Base-by-base conservation (phyloP, 1,140 invertebrate species). In the Octopus bimaculoides region DNA sequence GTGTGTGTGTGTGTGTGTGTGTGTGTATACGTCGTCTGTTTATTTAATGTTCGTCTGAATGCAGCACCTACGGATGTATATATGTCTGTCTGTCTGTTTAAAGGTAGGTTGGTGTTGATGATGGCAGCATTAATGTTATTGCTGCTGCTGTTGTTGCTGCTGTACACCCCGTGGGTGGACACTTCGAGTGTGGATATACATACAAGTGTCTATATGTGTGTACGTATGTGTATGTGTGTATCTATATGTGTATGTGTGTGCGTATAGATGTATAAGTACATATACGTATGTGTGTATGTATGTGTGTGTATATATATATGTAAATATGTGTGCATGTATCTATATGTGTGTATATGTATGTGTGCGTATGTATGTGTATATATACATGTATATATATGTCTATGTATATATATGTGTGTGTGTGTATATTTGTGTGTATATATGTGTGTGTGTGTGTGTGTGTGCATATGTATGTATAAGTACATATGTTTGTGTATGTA, bases 401-500 rank as follows among this genome's bases (percentile, higher is more conserved):
- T 61, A 61, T 3, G 3, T 61, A 61, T 3, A 61, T 61, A 61
- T 1, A 61, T 3, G 3, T 61, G 3, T 3, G 3, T 61, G 3
- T 3, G 3, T 17, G 3, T 3, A 61, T 61, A 61, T 3, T 1
- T 61, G 3, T 3, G 3, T 3, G 17, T 3, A 61, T 61, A 61
- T 61, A 61, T 61, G 3, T 61, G 3, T 3, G 3, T 61, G 3
- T 3, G 3, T 3, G 3, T 3, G 3, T 17, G 3, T 61, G 3
- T 3, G 3, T 61, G 3, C 17, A 1, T 61, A 3, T 3, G 3
- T 61, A 61, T 3, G 1, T 3, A 61, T 3, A 61, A 1, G 3
- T 1, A 61, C 3, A 3, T 1, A 1, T 17, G 3, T 3, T 1
- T 61, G 3, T 3, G 3, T 3, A 61, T 3, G 3, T 3, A 61